Conservation (phyloP, 2,888 invertebrate species). For the Stenodera caucasica region DNA sequence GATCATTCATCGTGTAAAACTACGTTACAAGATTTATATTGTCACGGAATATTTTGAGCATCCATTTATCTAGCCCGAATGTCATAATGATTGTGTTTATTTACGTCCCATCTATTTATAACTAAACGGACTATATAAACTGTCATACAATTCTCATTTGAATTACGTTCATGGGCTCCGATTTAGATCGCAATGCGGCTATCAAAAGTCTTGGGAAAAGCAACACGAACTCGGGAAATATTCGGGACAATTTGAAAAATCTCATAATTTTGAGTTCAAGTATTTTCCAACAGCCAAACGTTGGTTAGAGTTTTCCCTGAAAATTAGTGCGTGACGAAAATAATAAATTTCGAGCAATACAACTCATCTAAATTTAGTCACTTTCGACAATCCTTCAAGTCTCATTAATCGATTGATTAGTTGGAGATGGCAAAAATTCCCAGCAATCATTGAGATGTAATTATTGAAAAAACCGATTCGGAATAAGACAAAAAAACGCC, state of each 20-base stretch:
- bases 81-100: slow-evolving; percentile 27
- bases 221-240: background rate
- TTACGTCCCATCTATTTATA: slow-evolving; percentile 24
- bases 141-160: background rate
- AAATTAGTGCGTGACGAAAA: too few relatives aligned
- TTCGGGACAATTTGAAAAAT: background rate
- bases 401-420: background rate
- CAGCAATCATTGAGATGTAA: too few relatives aligned
- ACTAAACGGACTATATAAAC: slow-evolving; percentile 9
- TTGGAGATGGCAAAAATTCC: background rate
- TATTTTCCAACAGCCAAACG: too few relatives aligned
- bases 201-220: too few relatives aligned
- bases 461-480: too few relatives aligned
- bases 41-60: slow-evolving; percentile 24
- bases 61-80: slow-evolving; percentile 21
- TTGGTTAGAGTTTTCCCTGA: too few relatives aligned
- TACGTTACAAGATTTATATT: slow-evolving; percentile 18
- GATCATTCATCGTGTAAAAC: slow-evolving; percentile 12
- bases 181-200: background rate
- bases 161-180: background rate
- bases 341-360: too few relatives aligned
- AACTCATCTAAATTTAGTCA: too few relatives aligned
- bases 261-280: too few relatives aligned
- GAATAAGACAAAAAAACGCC: too few relatives aligned
- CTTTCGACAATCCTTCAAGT: too few relatives aligned